These are phyloP conservation scores for Sarcophaga variegata DNA, from an alignment of 2,888 invertebrate genomes.

Conservation along the genomic window DNA sequence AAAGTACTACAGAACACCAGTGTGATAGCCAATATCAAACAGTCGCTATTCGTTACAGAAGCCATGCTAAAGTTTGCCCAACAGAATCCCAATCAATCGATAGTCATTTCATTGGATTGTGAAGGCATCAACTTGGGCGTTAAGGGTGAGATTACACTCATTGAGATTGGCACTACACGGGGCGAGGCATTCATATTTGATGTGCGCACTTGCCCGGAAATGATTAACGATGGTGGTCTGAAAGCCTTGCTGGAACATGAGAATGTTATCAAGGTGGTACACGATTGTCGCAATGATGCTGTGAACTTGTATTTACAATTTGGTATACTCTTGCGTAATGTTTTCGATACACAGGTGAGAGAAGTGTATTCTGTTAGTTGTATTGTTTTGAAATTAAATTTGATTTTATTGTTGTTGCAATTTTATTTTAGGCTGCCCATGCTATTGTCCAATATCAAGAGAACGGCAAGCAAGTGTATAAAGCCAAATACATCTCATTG, in stretches of 20 bases:
- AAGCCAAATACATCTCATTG: slow-evolving; percentile 95
- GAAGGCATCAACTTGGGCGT: slow-evolving; percentile 96
- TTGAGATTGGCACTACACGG: slow-evolving; percentile 91
- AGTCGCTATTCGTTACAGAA: slow-evolving; percentile 89
- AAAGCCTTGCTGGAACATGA: slow-evolving; percentile 90
- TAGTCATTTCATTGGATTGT: slow-evolving; percentile 92
- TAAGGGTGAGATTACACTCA: slow-evolving; percentile 93
- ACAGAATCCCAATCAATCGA: slow-evolving; percentile 82
- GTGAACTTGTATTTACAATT: slow-evolving; percentile 93
- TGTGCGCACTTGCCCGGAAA: slow-evolving; percentile 90
- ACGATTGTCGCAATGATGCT: slow-evolving; percentile 96
- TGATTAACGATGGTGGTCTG: slow-evolving; percentile 90
- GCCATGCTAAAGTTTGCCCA: slow-evolving; percentile 86
- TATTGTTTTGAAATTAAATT: neutral
- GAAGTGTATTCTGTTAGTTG: neutral
- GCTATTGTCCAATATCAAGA: slow-evolving; percentile 95
- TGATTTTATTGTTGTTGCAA: neutral
- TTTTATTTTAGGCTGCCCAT: slow-evolving; percentile 87
- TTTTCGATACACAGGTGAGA: slow-evolving; percentile 93
- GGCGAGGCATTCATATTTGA: slow-evolving; percentile 95
- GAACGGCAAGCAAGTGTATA: slow-evolving; percentile 94
- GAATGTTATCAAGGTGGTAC: slow-evolving; percentile 93
- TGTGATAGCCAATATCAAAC: slow-evolving; percentile 90
- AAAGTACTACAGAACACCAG: slow-evolving; percentile 91
- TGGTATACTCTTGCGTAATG: slow-evolving; percentile 90